Conservation (phyloP, 1,140 invertebrate genomes). For the Drosophila erecta region DNA sequence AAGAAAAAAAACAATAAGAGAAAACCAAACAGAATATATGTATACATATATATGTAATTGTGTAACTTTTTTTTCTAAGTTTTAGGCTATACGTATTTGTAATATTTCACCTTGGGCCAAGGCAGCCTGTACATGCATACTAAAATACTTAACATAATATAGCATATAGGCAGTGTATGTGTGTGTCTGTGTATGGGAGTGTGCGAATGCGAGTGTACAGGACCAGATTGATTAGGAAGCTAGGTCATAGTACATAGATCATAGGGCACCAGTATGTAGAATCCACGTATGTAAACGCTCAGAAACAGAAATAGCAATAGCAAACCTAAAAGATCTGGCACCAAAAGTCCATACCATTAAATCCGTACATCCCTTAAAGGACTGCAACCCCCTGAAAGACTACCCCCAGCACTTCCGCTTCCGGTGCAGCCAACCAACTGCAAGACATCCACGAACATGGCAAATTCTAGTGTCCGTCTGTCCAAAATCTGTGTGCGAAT, state of each 20-base stretch:
- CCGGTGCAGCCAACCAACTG: constrained; percentile 8
- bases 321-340: not conserved
- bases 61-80: constrained; percentile 49
- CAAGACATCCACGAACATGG: constrained; percentile 1
- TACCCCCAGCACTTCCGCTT: constrained; percentile 16
- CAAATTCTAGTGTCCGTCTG: constrained; percentile 25
- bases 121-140: constrained; percentile 43
- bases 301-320: constrained; percentile 19
- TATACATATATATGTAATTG: constrained; percentile 34
- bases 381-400: constrained; percentile 2
- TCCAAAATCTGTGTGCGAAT: not conserved
- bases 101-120: constrained; percentile 43
- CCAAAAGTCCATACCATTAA: not conserved
- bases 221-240: not conserved
- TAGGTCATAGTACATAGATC: constrained; percentile 22
- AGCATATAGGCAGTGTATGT: constrained; percentile 6
- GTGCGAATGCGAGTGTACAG: constrained; percentile 27
- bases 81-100: constrained; percentile 42
- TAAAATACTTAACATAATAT: constrained; percentile 29
- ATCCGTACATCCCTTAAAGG: not conserved
- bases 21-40: constrained; percentile 23
- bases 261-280: constrained; percentile 13
- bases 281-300: constrained; percentile 20
- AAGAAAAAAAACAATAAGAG: constrained; percentile 12
- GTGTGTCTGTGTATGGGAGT: not conserved